Percentiles rank a stretch among this genome's conserved stretches.
Evolutionary conservation across 1,140 invertebrate genomes (phyloP).

Genomic region (Bicyclus anynana): DNA sequence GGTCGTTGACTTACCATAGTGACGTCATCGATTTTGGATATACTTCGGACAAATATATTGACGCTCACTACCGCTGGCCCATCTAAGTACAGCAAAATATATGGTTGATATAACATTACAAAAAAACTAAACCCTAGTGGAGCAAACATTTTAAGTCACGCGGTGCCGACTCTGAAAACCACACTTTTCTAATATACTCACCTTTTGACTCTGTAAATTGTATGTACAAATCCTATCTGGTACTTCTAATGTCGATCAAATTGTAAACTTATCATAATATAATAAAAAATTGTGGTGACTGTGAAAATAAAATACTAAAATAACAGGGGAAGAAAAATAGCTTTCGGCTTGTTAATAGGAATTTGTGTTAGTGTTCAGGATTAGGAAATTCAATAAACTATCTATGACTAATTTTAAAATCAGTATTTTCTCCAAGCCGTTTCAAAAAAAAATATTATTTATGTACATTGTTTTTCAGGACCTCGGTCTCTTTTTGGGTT

Average conservation of each 20-base stretch:
- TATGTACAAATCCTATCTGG: slow-evolving; percentile 20
- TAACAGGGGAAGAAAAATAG: slow-evolving; percentile 15
- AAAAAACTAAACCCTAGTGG: slow-evolving; percentile 52
- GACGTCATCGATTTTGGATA: slow-evolving; percentile 99
- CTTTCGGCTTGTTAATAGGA: slow-evolving; percentile 62
- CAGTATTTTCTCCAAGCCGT: neutral
- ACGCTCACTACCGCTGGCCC: slow-evolving; percentile 93
- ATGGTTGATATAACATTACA: slow-evolving; percentile 52
- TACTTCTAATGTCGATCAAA: slow-evolving; percentile 19
- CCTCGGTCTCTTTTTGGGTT: neutral
- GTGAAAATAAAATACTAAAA: slow-evolving; percentile 22
- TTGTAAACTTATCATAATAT: slow-evolving; percentile 8
- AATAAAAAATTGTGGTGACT: slow-evolving; percentile 13
- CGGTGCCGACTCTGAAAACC: slow-evolving; percentile 31
- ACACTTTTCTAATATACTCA: slow-evolving; percentile 42
- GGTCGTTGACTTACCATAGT: slow-evolving; percentile 92
- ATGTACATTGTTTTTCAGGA: neutral
- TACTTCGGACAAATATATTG: slow-evolving; percentile 98
- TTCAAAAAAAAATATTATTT: neutral
- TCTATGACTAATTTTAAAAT: neutral
- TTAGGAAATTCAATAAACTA: slow-evolving; percentile 13
- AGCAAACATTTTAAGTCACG: slow-evolving; percentile 29
- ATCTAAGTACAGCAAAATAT: slow-evolving; percentile 82
- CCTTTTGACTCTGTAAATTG: slow-evolving; percentile 52
- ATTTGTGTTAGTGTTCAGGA: slow-evolving; percentile 58